phyloP scores from a whole-genome alignment of 2,113 vertebrate species.

The Gopherus flavomarginatus region DNA sequence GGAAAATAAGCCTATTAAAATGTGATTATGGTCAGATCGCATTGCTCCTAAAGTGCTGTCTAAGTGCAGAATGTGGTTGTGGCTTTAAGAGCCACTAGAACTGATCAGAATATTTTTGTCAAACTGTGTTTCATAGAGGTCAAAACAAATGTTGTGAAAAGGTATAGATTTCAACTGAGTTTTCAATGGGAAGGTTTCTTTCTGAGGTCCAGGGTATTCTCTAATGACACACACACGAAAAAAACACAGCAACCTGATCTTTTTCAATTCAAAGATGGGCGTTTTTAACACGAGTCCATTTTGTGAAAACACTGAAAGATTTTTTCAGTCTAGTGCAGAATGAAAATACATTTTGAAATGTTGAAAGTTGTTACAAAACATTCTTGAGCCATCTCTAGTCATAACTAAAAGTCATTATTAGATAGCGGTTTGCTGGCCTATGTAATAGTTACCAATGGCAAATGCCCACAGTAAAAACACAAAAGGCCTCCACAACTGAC shows the following conservation, averaged over 20 bases:
- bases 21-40: not conserved
- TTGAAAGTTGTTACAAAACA: not conserved
- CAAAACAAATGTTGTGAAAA: too few relatives aligned
- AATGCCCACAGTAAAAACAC: too few relatives aligned
- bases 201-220: too few relatives aligned
- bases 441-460: not conserved
- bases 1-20: not conserved
- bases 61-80: not conserved
- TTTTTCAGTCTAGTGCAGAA: not conserved
- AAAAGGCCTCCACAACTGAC: not conserved
- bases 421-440: fast-evolving
- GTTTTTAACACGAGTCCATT: not conserved
- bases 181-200: too few relatives aligned
- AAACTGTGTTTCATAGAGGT: too few relatives aligned
- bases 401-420: not conserved
- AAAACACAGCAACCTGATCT: not conserved
- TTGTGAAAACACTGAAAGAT: not conserved
- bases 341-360: not conserved
- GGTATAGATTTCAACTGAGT: too few relatives aligned
- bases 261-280: not conserved
- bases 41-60: not conserved
- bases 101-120: too few relatives aligned
- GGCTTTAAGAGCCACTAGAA: too few relatives aligned
- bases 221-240: too few relatives aligned
- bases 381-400: not conserved